A percentile compares a stretch with the other conserved stretches of the same genome.
These are phyloP conservation scores for Papilio demoleus DNA, from an alignment of 2,888 invertebrate species.

Conservation along the genomic window DNA sequence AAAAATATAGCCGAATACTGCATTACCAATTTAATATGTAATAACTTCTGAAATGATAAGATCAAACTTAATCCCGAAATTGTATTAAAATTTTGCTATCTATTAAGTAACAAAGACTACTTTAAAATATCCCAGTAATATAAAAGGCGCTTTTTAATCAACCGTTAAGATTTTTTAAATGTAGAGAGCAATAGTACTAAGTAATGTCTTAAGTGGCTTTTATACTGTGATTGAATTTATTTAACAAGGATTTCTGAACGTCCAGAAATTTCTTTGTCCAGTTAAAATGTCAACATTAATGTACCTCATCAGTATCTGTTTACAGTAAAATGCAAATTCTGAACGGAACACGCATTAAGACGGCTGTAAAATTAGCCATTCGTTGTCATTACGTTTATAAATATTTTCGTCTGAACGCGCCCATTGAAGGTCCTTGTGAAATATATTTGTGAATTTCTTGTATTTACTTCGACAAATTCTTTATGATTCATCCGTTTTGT, in stretches of 20 bases:
- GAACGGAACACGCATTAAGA: slow-evolving; percentile 30
- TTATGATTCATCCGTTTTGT: not conserved
- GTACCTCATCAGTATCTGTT: slow-evolving; percentile 11
- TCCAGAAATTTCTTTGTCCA: slow-evolving; percentile 8
- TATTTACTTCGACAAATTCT: slow-evolving; percentile 3
- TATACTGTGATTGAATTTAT: not conserved
- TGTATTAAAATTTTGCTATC: too few species aligned
- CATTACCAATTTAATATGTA: too few species aligned
- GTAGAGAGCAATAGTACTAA: not conserved
- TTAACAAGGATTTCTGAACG: not conserved
- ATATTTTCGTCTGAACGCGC: slow-evolving; percentile 31
- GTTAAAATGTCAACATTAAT: not conserved
- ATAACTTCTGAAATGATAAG: too few species aligned
- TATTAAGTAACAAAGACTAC: too few species aligned
- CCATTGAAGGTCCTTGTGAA: slow-evolving; percentile 18
- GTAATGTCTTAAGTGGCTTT: too few species aligned
- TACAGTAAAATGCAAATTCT: slow-evolving; percentile 18
- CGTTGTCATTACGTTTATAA: slow-evolving; percentile 38
- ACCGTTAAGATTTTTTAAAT: not conserved
- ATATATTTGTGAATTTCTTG: not conserved
- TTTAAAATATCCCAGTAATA: too few species aligned
- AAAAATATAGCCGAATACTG: too few species aligned
- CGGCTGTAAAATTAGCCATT: slow-evolving; percentile 34
- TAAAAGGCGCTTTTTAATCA: too few species aligned
- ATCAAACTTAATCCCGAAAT: too few species aligned